phyloP scores from a whole-genome alignment of 1,140 invertebrate species.

The Leptinotarsa texana region DNA sequence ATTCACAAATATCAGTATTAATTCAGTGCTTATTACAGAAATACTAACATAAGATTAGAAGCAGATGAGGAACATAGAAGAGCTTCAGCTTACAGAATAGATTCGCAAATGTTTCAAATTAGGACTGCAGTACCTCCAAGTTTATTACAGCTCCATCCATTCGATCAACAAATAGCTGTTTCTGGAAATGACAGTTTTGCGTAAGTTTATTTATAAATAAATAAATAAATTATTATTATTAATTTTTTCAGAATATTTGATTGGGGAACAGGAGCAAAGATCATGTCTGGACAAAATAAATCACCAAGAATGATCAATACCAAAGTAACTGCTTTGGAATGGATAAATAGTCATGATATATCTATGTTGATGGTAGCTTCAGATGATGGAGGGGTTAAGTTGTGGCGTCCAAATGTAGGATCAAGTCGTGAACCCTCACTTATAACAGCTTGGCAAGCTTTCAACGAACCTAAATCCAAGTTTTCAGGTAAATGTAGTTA shows the following conservation, averaged over 20 bases:
- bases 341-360: slow-evolving; percentile 87
- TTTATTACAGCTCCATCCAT: slow-evolving; percentile 85
- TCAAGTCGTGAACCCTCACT: slow-evolving; percentile 63
- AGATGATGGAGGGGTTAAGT: slow-evolving; percentile 77
- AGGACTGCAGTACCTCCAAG: slow-evolving; percentile 77
- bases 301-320: slow-evolving; percentile 54
- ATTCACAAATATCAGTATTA: background rate
- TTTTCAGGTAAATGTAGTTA: slow-evolving; percentile 12
- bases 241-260: slow-evolving; percentile 66
- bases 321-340: slow-evolving; percentile 80
- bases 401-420: slow-evolving; percentile 64
- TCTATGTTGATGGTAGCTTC: slow-evolving; percentile 72
- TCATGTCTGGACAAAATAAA: slow-evolving; percentile 61
- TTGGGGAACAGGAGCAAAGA: slow-evolving; percentile 68
- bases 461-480: slow-evolving; percentile 66
- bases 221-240: background rate
- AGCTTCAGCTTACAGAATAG: slow-evolving; percentile 63
- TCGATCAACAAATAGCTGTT: slow-evolving; percentile 84
- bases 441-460: slow-evolving; percentile 81
- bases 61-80: slow-evolving; percentile 67
- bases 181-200: slow-evolving; percentile 83
- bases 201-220: slow-evolving; percentile 56
- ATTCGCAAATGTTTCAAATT: slow-evolving; percentile 82
- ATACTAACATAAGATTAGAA: slow-evolving; percentile 64
- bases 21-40: slow-evolving; percentile 59